Conservation (phyloP, 2,888 invertebrate genomes). For the Eulithis prunata region DNA sequence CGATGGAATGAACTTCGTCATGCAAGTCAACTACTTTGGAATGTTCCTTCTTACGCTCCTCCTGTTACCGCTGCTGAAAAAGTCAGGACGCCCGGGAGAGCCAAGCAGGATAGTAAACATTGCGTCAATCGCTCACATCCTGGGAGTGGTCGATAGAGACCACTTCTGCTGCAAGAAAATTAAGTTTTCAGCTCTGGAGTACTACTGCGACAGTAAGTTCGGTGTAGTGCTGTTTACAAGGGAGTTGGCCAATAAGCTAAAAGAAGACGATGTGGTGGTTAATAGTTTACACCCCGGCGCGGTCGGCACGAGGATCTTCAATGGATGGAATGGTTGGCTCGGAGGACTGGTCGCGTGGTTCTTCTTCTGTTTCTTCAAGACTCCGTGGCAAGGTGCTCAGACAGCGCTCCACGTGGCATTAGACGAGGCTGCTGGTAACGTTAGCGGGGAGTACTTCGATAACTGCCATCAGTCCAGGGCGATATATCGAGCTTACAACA, state of each 20-base stretch:
- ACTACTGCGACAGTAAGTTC: slow-evolving; percentile 87
- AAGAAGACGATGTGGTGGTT: slow-evolving; percentile 86
- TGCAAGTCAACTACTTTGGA: slow-evolving; percentile 96
- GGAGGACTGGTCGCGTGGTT: slow-evolving; percentile 77
- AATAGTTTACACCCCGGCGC: slow-evolving; percentile 94
- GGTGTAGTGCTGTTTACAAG: slow-evolving; percentile 88
- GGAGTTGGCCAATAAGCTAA: slow-evolving; percentile 87
- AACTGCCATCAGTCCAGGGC: slow-evolving; percentile 87
- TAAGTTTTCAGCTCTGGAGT: slow-evolving; percentile 52
- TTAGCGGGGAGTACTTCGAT: slow-evolving; percentile 88
- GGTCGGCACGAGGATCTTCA: slow-evolving; percentile 90
- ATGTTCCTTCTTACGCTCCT: slow-evolving; percentile 95
- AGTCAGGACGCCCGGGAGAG: slow-evolving; percentile 70
- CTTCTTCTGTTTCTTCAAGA: slow-evolving; percentile 85
- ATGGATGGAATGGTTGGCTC: slow-evolving; percentile 65
- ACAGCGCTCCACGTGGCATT: slow-evolving; percentile 88
- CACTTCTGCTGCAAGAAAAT: slow-evolving; percentile 78
- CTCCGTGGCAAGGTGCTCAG: slow-evolving; percentile 89
- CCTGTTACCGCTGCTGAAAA: slow-evolving; percentile 90
- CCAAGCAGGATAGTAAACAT: slow-evolving; percentile 90
- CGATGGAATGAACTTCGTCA: slow-evolving; percentile 92
- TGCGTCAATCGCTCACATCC: slow-evolving; percentile 88
- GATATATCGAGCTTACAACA: slow-evolving; percentile 71
- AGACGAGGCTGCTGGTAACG: slow-evolving; percentile 85
- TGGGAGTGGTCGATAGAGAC: slow-evolving; percentile 86